These are phyloP conservation scores for Eumacrocentrus americanus DNA, from an alignment of 2,888 invertebrate genomes.

Conservation along the genomic window DNA sequence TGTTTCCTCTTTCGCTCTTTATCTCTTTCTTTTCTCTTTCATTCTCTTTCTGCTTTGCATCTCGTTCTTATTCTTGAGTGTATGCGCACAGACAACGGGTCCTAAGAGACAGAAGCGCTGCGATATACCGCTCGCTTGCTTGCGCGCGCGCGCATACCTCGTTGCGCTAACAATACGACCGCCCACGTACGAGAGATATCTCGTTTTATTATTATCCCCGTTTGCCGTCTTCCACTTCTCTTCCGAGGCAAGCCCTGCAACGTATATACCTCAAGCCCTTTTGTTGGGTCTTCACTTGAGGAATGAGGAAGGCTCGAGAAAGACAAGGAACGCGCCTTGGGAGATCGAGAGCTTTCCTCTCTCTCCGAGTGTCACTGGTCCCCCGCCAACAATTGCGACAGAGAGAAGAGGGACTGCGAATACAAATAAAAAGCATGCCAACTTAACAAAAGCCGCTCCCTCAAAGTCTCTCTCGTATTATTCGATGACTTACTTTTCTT, in stretches of 20 bases:
- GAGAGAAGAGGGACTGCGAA: not conserved
- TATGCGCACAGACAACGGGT: not conserved
- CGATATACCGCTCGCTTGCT: constrained; percentile 37
- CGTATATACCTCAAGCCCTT: constrained; percentile 6
- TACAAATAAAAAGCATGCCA: not conserved
- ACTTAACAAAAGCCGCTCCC: not conserved
- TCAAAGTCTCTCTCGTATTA: no score
- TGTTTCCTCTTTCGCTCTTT: not conserved
- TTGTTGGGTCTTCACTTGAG: constrained; percentile 13
- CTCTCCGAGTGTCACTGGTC: constrained; percentile 13
- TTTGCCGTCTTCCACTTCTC: constrained; percentile 30
- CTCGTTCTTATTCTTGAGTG: not conserved
- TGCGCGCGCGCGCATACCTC: constrained; percentile 49
- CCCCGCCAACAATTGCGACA: constrained; percentile 2
- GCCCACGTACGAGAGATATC: constrained; percentile 58
- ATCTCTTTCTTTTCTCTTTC: not conserved
- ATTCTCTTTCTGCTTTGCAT: not conserved
- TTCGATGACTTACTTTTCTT: not conserved
- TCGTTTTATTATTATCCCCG: constrained; percentile 58
- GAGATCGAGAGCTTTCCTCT: constrained; percentile 27
- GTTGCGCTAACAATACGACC: constrained; percentile 61
- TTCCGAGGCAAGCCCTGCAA: constrained; percentile 24
- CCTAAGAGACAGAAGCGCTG: constrained; percentile 52
- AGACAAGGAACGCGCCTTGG: constrained; percentile 18
- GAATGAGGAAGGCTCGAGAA: constrained; percentile 22